These are phyloP conservation scores for Cyphomyrus discorhynchus DNA, from an alignment of 2,113 vertebrate genomes.

Conservation along the genomic window DNA sequence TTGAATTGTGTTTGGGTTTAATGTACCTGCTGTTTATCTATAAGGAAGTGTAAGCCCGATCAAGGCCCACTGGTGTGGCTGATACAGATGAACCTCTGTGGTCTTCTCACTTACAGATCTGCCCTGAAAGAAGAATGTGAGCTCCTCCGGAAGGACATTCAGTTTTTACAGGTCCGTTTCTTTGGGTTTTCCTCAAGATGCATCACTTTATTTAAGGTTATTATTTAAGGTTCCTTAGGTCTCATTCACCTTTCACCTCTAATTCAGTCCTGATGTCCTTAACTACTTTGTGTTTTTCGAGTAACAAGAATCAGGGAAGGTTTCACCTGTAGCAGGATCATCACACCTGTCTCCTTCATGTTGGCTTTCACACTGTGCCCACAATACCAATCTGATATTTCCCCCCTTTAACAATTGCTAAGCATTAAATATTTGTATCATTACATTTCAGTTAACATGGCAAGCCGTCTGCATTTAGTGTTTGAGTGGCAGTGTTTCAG, in stretches of 20 bases:
- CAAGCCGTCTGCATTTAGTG: too few relatives aligned
- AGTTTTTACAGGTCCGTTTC: slow-evolving; percentile 61
- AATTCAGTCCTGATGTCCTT: not conserved
- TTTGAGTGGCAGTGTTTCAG: too few relatives aligned
- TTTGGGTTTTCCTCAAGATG: slow-evolving; percentile 1
- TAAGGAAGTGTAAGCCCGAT: not conserved
- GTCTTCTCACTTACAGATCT: slow-evolving; percentile 45
- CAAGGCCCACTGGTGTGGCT: not conserved
- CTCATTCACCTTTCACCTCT: not conserved
- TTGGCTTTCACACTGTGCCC: too few relatives aligned
- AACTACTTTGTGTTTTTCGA: not conserved
- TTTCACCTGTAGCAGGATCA: not conserved
- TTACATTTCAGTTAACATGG: too few relatives aligned
- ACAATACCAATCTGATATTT: not conserved
- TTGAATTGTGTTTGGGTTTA: not conserved
- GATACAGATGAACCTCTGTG: not conserved
- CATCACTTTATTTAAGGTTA: not conserved
- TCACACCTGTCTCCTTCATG: not conserved
- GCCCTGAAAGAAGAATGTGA: slow-evolving; percentile 59
- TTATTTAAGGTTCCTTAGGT: not conserved
- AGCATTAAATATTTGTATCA: too few relatives aligned
- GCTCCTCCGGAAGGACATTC: slow-evolving; percentile 48
- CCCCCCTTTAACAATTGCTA: not conserved
- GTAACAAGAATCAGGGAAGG: not conserved
- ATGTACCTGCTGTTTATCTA: not conserved